phyloP scores from a whole-genome alignment of 53 echinoderm and acorn worm genomes.

The Astropecten irregularis region DNA sequence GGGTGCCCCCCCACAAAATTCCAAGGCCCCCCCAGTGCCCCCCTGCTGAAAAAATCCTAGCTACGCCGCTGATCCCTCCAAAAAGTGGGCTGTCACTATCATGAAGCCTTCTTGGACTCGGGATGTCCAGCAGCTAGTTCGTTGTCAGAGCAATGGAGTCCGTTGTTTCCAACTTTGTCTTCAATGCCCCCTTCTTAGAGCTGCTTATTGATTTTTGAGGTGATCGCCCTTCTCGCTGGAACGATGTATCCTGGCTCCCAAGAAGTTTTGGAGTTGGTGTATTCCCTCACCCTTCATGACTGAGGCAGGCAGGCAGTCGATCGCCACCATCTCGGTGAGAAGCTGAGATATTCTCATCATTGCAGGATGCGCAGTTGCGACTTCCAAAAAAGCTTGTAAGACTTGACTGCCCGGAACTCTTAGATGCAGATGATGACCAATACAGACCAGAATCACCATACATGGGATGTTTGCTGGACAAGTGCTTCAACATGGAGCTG shows the following conservation, averaged over 20 bases:
- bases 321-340: conserved; percentile 54
- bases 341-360: conserved; percentile 21
- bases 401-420: too few species aligned
- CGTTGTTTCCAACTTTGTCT: not conserved
- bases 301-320: conserved; percentile 42
- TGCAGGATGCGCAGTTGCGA: conserved; percentile 11
- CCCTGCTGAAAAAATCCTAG: too few species aligned
- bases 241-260: conserved; percentile 41
- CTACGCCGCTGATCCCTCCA: too few species aligned
- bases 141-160: conserved; percentile 35
- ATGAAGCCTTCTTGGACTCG: conserved; percentile 49
- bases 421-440: not conserved
- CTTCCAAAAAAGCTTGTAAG: not conserved
- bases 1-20: too few species aligned
- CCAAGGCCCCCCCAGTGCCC: too few species aligned
- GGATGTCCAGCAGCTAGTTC: conserved; percentile 70
- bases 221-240: conserved; percentile 9
- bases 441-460: not conserved
- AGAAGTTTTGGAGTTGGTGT: not conserved
- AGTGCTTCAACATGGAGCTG: conserved; percentile 11
- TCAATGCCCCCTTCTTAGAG: not conserved
- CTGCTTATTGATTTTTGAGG: not conserved
- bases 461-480: conserved; percentile 11
- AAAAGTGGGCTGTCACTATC: conserved; percentile 63
- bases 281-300: conserved; percentile 43